Base-by-base conservation (phyloP, 2,888 invertebrate species). In the Pherbina coryleti region DNA sequence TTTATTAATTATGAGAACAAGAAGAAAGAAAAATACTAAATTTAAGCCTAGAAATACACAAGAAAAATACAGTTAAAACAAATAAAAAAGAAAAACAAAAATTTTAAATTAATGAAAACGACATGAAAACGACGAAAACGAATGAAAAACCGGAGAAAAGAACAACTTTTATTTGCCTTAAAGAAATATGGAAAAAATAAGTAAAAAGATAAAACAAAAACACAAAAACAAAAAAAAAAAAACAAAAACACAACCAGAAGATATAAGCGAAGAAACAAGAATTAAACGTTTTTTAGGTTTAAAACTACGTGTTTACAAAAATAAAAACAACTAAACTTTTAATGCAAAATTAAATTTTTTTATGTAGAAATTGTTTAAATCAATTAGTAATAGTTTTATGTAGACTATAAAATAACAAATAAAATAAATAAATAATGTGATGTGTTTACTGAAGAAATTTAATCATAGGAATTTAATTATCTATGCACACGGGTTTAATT, bases 81-180 rank as follows among this genome's bases (percentile, higher is more conserved):
- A 66, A 44, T 44, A 14, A 44, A 44, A 44, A 11, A 44, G 11
- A 44, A 44, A 44, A 44, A 44, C 11, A 4, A 44, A 44, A 44
- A 44, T 11, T 44, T 44, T 44, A 11, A 44, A 44, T 11, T 44
- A 11, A 44, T 44, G 11, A 44, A 44, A 44, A 73, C n/a, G 77
- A 69, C 14, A 67, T 37, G 22, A 53, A 31, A 72, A 37, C 49
- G 22, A 51, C 28, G 57, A 78, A 31, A 64, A 17, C 67, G 60
- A 51, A 78, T 49, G 66, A 77, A 75, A 60, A 37, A 51, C 71
- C 51, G 60, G 66, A 44, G 66, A 53, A 67, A 66, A 60, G 70
- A 76, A 70, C 69, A 76, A 70, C 87, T 88, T 87, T 87, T 87
- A 84, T 87, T 87, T 88, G 87, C 87, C 87, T 87, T 87, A 85